phyloP scores from a whole-genome alignment of 2,888 invertebrate species.

The Phyllotreta striolata region DNA sequence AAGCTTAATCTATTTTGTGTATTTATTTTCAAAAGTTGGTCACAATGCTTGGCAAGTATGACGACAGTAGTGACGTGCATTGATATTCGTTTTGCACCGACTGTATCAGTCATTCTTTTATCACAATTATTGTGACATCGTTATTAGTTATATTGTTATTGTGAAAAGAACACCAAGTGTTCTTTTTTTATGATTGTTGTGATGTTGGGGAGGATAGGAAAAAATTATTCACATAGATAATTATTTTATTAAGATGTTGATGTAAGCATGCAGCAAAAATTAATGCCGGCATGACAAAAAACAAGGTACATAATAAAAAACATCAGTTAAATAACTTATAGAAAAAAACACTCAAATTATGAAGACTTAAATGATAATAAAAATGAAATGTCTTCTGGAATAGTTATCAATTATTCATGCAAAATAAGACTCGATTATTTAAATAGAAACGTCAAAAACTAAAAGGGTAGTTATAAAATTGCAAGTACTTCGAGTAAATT shows the following conservation, averaged over 20 bases:
- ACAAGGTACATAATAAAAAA: constrained; percentile 50
- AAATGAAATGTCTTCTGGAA: constrained; percentile 13
- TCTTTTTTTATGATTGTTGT: too few species aligned
- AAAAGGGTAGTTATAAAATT: neutral
- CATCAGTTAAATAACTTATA: constrained; percentile 48
- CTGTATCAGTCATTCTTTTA: too few species aligned
- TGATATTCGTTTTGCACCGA: too few species aligned
- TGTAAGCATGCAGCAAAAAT: constrained; percentile 41
- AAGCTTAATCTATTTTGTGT: too few species aligned
- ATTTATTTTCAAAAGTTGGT: too few species aligned
- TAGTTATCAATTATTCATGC: constrained; percentile 7
- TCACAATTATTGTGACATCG: too few species aligned
- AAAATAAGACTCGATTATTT: constrained; percentile 5
- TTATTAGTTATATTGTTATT: too few species aligned
- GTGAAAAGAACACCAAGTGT: too few species aligned
- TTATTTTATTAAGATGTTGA: constrained; percentile 48
- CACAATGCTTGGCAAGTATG: too few species aligned
- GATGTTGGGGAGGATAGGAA: too few species aligned
- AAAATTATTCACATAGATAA: constrained; percentile 37
- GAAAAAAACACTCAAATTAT: constrained; percentile 46
- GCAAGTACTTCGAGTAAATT: neutral
- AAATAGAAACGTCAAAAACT: neutral
- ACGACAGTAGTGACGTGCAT: too few species aligned
- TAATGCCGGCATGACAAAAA: constrained; percentile 46
- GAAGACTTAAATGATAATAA: constrained; percentile 44